Percentiles rank a stretch among this genome's conserved stretches.
Evolutionary conservation across 2,113 vertebrate species (phyloP).

Genomic region (Rattus rattus): DNA sequence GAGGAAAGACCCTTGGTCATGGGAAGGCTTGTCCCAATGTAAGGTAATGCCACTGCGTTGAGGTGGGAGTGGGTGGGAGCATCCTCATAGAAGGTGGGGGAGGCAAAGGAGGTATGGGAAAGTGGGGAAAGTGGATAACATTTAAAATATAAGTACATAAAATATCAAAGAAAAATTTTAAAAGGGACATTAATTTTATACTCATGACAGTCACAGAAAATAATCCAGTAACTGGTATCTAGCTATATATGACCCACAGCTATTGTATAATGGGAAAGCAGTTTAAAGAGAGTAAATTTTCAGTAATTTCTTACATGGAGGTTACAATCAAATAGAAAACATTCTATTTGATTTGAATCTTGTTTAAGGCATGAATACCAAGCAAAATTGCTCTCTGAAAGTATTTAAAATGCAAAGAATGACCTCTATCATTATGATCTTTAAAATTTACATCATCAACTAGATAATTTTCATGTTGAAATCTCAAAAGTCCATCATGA

Average conservation of each 20-base stretch:
- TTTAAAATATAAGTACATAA: too few relatives aligned
- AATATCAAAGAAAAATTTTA: too few relatives aligned
- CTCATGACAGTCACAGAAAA: neutral
- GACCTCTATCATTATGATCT: neutral
- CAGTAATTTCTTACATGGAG: neutral
- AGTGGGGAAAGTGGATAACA: too few relatives aligned
- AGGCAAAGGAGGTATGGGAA: too few relatives aligned
- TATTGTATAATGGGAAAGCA: neutral
- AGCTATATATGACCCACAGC: neutral
- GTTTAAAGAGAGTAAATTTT: neutral
- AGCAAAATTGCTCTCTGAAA: neutral
- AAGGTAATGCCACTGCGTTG: too few relatives aligned
- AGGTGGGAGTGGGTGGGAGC: too few relatives aligned
- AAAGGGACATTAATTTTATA: neutral
- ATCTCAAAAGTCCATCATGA: neutral
- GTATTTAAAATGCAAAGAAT: neutral
- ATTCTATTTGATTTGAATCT: neutral
- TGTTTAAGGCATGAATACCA: neutral
- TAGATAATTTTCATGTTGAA: neutral
- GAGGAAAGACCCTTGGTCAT: too few relatives aligned
- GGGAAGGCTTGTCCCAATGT: too few relatives aligned
- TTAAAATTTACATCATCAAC: neutral
- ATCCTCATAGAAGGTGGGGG: too few relatives aligned
- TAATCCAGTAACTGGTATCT: neutral
- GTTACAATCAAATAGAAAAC: neutral